phyloP scores from a whole-genome alignment of 2,797 vertebrate species.

The Neosilurus mollespiculum region DNA sequence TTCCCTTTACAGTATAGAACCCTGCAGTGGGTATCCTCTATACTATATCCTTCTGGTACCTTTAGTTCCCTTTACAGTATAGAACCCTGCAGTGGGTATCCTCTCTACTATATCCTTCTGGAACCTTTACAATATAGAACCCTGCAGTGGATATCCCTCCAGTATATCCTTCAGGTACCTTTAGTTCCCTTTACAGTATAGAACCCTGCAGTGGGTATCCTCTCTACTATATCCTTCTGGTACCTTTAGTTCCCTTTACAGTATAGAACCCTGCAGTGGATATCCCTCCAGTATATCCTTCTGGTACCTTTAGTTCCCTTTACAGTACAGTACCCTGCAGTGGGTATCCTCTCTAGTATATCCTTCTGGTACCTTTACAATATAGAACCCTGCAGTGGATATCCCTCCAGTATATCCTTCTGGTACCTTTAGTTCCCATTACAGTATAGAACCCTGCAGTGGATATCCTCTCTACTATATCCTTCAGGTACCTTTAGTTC shows the following conservation, averaged over 20 bases:
- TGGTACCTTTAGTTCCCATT: background rate
- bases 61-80: too few relatives aligned
- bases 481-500: background rate
- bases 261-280: background rate
- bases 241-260: background rate
- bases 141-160: too few relatives aligned
- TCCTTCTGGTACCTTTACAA: background rate
- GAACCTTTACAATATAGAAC: too few relatives aligned
- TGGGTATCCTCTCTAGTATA: background rate
- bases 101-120: too few relatives aligned
- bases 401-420: background rate
- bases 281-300: background rate
- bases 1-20: too few relatives aligned
- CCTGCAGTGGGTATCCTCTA: too few relatives aligned
- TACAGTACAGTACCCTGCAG: background rate
- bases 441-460: background rate
- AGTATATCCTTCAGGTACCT: too few relatives aligned
- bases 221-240: too few relatives aligned
- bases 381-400: background rate
- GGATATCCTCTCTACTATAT: background rate
- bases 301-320: background rate
- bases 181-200: too few relatives aligned
- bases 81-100: background rate
- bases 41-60: too few relatives aligned
- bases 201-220: background rate